These are phyloP conservation scores for Pantelozetes paolii DNA, from an alignment of 2,888 invertebrate species.

Conservation along the genomic window DNA sequence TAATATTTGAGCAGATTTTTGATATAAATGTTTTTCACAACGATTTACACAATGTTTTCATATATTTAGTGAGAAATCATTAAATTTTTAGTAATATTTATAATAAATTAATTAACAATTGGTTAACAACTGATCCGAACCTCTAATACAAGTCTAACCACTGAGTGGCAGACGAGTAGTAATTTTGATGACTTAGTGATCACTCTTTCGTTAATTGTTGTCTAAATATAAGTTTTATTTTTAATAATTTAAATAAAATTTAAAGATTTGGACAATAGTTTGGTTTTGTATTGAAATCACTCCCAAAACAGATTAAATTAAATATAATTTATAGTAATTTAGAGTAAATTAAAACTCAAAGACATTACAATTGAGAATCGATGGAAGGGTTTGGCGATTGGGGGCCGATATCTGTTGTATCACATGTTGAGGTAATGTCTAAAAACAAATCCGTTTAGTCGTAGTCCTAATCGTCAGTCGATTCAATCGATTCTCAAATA, in stretches of 20 bases:
- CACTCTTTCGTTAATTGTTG: background rate
- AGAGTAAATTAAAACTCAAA: background rate
- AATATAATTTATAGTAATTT: background rate
- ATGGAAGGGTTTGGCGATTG: background rate
- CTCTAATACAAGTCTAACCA: background rate
- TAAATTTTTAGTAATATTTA: background rate
- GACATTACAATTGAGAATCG: background rate
- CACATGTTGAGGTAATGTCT: conserved; percentile 10
- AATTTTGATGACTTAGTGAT: background rate
- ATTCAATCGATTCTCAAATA: background rate
- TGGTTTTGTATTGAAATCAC: background rate
- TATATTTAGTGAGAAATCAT: background rate
- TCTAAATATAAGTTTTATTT: background rate
- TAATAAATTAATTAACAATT: background rate
- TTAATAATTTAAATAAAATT: background rate
- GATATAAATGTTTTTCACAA: background rate
- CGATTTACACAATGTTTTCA: background rate
- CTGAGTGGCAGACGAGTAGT: background rate
- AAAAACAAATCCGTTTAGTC: background rate
- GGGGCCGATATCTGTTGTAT: conserved; percentile 14
- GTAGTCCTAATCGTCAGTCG: background rate
- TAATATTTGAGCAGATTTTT: conserved; percentile 7
- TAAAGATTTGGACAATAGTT: background rate
- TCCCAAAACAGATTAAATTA: background rate
- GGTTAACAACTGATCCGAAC: background rate